Base-by-base conservation (phyloP, 2,888 invertebrate species). In the Luperina nickerlii region DNA sequence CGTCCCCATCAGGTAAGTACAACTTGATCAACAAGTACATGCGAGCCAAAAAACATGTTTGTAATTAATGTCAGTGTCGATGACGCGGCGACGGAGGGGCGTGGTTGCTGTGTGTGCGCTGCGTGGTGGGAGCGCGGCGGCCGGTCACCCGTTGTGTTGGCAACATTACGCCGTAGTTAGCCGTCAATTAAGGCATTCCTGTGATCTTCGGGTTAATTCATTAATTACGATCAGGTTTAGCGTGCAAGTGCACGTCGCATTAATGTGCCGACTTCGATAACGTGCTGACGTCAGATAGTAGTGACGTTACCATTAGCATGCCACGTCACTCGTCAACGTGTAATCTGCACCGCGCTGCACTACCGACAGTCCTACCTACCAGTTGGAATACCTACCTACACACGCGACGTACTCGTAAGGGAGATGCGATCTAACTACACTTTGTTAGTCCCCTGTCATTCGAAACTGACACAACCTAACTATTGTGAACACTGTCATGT, bases 111-210 rank as follows among this genome's bases (percentile, higher is more conserved):
- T 69, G 63, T 54, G n/a, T 48, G 32, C 15, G 32, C 24, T 20
- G 82, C 78, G 78, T 68, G 4, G 60, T 54, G 38, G 48, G 20
- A 20, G 72, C 71, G 69, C 48, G 45, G 80, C 24, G 62, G 69
- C 51, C 42, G 62, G 54, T 51, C 51, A 38, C 45, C 45, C 24
- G 54, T 68, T 63, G 48, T 60, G 68, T 75, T 75, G n/a, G n/a
- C 57, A 63, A 68, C 66, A 65, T 81, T 18, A 67, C 70, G 63
- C 42, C 38, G 54, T 69, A 74, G 82, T 85, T 82, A 85, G 72
- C 42, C 69, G n/a, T 63, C 82, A 76, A 81, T 81, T 74, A 84
- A 74, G 20, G 71, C 38, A 82, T 85, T 74, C 78, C 65, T 78
- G 67, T 62, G 74, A 74, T 77, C 63, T 48, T 76, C 48, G 54